phyloP scores from a whole-genome alignment of 1,140 invertebrate species.

The Hyphantria cunea region DNA sequence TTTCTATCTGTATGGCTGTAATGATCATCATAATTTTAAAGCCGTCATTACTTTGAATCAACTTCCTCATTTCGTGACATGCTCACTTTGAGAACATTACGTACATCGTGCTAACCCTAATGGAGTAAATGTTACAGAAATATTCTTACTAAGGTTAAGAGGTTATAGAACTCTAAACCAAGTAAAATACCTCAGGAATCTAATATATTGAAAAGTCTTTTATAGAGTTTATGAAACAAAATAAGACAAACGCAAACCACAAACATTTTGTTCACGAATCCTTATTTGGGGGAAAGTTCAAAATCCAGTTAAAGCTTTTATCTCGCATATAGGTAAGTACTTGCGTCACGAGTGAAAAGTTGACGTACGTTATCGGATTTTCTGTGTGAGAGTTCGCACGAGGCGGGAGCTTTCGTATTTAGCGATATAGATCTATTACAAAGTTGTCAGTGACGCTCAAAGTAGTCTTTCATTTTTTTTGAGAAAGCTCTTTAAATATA shows the following conservation, averaged over 20 bases:
- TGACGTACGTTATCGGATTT: constrained; percentile 28
- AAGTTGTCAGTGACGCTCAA: background rate
- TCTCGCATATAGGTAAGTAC: constrained; percentile 10
- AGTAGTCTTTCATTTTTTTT: too few species aligned
- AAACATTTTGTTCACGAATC: constrained; percentile 31
- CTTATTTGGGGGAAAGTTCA: constrained; percentile 30
- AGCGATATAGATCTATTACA: constrained; percentile 13
- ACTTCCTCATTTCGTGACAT: constrained; percentile 5
- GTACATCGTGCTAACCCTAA: too few species aligned
- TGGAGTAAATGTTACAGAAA: too few species aligned
- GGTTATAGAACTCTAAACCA: background rate
- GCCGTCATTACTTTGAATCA: constrained; percentile 12
- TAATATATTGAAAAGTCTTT: constrained; percentile 18
- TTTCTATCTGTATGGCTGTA: constrained; percentile 21
- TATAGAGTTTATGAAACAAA: constrained; percentile 31
- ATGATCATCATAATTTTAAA: constrained; percentile 9
- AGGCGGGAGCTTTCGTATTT: constrained; percentile 12
- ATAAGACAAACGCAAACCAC: constrained; percentile 30
- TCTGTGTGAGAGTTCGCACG: constrained; percentile 14
- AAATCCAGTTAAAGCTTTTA: constrained; percentile 32
- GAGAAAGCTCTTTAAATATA: too few species aligned
- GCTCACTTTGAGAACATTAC: too few species aligned
- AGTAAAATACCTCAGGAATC: constrained; percentile 4
- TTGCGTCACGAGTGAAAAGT: constrained; percentile 29
- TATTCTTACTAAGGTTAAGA: too few species aligned